Percentiles rank a stretch among this genome's conserved stretches.
Evolutionary conservation across 1,140 invertebrate species (phyloP).

Genomic region (Euwallacea fornicatus): DNA sequence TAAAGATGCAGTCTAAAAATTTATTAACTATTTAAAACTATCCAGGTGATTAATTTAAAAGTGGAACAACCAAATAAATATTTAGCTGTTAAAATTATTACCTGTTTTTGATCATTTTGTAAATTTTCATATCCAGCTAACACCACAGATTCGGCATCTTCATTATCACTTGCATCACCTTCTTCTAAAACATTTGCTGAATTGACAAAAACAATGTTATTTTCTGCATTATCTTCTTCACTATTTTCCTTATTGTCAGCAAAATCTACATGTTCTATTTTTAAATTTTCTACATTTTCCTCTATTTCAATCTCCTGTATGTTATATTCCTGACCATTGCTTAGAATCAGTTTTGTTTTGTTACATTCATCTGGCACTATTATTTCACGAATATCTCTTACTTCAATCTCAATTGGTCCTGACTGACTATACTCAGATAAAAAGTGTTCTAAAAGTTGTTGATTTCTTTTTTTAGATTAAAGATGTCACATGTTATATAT

Average conservation of each 20-base stretch:
- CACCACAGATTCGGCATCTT: not conserved
- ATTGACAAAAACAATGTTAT: conserved; percentile 11
- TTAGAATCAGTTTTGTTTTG: conserved; percentile 18
- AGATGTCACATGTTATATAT: not conserved
- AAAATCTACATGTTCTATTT: not conserved
- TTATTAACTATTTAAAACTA: too few relatives aligned
- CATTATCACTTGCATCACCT: not conserved
- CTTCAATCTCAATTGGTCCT: conserved; percentile 31
- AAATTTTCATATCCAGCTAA: not conserved
- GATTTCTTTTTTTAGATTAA: not conserved
- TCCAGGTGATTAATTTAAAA: too few relatives aligned
- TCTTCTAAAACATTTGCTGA: conserved; percentile 6
- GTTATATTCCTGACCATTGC: conserved; percentile 26
- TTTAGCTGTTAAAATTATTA: too few relatives aligned
- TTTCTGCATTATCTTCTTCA: conserved; percentile 15
- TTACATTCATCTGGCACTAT: conserved; percentile 13
- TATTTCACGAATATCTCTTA: conserved; percentile 27
- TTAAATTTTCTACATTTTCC: conserved; percentile 12
- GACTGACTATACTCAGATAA: conserved; percentile 20
- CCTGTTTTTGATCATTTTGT: not conserved
- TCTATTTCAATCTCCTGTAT: conserved; percentile 14
- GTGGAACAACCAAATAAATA: too few relatives aligned
- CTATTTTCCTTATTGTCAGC: not conserved
- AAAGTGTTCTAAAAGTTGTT: conserved; percentile 12
- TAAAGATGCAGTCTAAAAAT: too few relatives aligned